phyloP scores from a whole-genome alignment of 35 echinoderm and acorn worm genomes.

The Apostichopus parvimensis region DNA sequence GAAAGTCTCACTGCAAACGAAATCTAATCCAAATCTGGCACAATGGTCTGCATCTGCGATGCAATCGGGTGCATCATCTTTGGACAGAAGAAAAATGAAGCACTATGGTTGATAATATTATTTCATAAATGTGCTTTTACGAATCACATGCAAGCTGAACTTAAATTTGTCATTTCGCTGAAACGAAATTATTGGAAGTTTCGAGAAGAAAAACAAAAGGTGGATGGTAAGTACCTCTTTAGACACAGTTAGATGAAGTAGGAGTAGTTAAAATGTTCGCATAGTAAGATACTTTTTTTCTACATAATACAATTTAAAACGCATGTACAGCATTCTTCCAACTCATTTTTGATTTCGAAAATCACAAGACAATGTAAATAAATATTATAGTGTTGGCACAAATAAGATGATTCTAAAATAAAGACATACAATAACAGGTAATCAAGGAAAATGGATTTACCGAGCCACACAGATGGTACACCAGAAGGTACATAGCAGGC shows the following conservation, averaged over 20 bases:
- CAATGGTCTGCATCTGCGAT: slow-evolving; percentile 46
- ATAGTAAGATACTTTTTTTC: too few species aligned
- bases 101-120: too few species aligned
- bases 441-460: slow-evolving; percentile 5
- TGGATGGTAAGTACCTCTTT: neutral
- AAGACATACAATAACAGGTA: too few species aligned
- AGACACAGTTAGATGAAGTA: neutral
- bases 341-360: too few species aligned
- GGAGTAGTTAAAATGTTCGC: too few species aligned
- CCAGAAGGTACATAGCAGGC: slow-evolving; percentile 2
- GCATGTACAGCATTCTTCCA: too few species aligned
- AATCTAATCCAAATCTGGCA: slow-evolving; percentile 56
- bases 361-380: too few species aligned
- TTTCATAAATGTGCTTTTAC: too few species aligned
- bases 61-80: slow-evolving; percentile 46
- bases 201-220: neutral
- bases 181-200: neutral
- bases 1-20: slow-evolving; percentile 41
- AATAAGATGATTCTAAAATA: too few species aligned
- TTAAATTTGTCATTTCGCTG: neutral
- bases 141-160: too few species aligned
- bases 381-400: too few species aligned
- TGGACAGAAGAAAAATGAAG: neutral
- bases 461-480: slow-evolving; percentile 33
- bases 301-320: too few species aligned